Conservation (phyloP, 1,140 invertebrate genomes). For the Drosophila kikkawai region DNA sequence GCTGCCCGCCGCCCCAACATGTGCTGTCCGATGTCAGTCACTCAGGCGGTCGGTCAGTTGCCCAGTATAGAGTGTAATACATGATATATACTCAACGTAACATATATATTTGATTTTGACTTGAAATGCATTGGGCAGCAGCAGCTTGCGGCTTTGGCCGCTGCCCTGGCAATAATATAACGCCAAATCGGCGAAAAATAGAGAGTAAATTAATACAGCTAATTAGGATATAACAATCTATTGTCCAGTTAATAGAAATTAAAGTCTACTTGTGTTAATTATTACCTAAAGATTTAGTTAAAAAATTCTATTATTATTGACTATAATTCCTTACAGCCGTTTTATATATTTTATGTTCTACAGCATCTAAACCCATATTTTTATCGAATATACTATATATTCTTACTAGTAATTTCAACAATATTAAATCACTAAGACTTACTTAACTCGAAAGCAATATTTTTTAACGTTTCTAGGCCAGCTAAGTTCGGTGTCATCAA, state of each 20-base stretch:
- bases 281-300: too few relatives aligned
- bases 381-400: too few relatives aligned
- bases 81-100: slow-evolving; percentile 23
- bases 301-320: too few relatives aligned
- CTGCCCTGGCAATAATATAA: slow-evolving; percentile 16
- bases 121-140: slow-evolving; percentile 31
- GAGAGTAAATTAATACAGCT: slow-evolving; percentile 63
- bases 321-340: too few relatives aligned
- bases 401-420: neutral
- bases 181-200: slow-evolving; percentile 39
- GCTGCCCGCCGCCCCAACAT: slow-evolving; percentile 56
- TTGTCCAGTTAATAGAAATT: neutral
- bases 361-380: too few relatives aligned
- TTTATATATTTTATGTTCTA: neutral
- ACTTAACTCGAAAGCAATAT: slow-evolving; percentile 4
- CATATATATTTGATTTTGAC: slow-evolving; percentile 27
- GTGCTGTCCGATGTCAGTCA: slow-evolving; percentile 41
- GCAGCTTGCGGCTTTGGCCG: slow-evolving; percentile 29
- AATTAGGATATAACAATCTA: slow-evolving; percentile 42
- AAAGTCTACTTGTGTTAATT: neutral
- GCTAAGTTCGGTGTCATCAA: slow-evolving; percentile 21
- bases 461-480: slow-evolving; percentile 43
- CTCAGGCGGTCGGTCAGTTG: slow-evolving; percentile 13
- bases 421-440: neutral
- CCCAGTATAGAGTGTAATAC: slow-evolving; percentile 28